Evolutionary conservation across 1,140 invertebrate genomes (phyloP), one percentile per base, ranked within the genome.

Genomic region (Palaemon carinicauda): DNA sequence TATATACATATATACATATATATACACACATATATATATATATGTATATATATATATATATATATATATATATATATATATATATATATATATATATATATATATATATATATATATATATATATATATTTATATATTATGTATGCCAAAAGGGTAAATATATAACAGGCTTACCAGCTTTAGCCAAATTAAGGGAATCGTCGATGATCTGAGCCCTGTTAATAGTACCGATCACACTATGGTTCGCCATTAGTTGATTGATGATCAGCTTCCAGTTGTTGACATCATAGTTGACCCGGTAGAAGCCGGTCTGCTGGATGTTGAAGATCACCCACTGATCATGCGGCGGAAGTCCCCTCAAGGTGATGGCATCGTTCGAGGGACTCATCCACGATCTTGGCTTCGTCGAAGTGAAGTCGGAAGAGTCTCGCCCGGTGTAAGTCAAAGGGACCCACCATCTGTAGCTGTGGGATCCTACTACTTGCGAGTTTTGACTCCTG

Each of bases 141-240:
- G n/a, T n/a, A n/a, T n/a, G 14, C 56, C 19, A 12, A 17, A 27
- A 7, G 41, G 9, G 7, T 41, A 41, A 41, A 41, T 10, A 10
- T 2, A 41, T 9, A 41, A 41, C 19, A 27, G 27, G 12, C 78
- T 80, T 19, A 52, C 89, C 69, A 88, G 93, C 93, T 88, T 94
- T 93, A 0, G 94, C 95, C 65, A 97, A 91, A 90, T 95, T 95
- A 90, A 97, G 94, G 1, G 96, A 93, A 91, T 98, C 96, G 89
- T 97, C 95, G 14, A 98, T 81, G 65, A 86, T 80, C 77, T 86
- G 83, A 24, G 83, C 83, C 52, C 83, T 79, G 83, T 86, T 86
- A 60, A 73, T 65, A n/a, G 54, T 51, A 24, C 27, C 1, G 74
- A 88, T 78, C 69, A 91, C 91, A 86, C 92, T 19, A 78, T 85